These are phyloP conservation scores for Pseudotriccus pelzelni DNA, from an alignment of 2,797 vertebrate genomes.

Conservation along the genomic window DNA sequence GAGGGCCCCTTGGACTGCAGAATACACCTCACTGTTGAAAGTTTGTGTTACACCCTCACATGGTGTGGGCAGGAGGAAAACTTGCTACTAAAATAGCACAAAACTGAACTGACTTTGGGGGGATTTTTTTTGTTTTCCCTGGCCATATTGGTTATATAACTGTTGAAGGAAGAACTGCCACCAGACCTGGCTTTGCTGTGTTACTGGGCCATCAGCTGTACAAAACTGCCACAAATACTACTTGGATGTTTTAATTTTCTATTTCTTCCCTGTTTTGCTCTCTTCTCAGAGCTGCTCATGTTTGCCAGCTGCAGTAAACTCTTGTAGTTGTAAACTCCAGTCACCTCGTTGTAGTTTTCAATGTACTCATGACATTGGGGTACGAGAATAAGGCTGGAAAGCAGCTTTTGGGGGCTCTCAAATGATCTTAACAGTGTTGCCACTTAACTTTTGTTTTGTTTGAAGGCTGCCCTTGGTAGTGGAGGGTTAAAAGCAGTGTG, in stretches of 20 bases:
- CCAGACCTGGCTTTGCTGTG: background rate
- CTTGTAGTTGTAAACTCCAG: background rate
- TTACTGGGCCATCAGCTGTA: background rate
- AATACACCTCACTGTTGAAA: background rate
- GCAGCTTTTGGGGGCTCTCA: background rate
- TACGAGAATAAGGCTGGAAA: background rate
- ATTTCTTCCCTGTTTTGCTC: background rate
- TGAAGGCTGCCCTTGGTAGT: background rate
- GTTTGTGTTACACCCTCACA: background rate
- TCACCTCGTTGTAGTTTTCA: background rate
- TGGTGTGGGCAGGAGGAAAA: background rate
- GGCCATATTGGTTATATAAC: accelerated
- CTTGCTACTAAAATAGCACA: background rate
- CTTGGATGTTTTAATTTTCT: background rate
- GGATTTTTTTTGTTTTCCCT: background rate
- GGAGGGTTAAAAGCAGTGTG: constrained; percentile 52
- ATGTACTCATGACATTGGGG: background rate
- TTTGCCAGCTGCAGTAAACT: background rate
- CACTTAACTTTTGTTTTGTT: background rate
- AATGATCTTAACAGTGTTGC: background rate
- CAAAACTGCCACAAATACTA: background rate
- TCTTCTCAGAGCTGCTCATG: background rate
- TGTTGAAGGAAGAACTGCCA: background rate
- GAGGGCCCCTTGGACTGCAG: background rate
- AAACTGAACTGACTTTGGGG: background rate